Percentiles rank a stretch among this genome's conserved stretches.
Conservation (phyloP, 2,113 vertebrate genomes). For the Pteropus alecto region DNA sequence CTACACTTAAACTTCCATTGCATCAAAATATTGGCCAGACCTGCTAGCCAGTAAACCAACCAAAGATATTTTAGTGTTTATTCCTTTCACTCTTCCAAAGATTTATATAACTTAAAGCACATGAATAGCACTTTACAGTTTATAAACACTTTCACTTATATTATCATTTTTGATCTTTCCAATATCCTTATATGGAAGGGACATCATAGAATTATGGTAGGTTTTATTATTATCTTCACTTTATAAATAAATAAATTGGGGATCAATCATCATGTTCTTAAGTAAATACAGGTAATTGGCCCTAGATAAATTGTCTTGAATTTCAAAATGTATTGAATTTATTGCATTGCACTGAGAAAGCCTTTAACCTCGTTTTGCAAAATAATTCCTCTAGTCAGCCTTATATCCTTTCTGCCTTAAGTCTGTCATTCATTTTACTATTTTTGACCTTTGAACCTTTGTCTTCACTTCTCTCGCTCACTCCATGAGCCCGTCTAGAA, state of each 20-base stretch:
- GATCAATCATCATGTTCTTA: neutral
- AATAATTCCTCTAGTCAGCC: neutral
- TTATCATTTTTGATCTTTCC: neutral
- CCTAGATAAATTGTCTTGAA: neutral
- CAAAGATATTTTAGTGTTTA: neutral
- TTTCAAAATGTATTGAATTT: neutral
- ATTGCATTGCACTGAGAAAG: neutral
- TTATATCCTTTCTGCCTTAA: neutral
- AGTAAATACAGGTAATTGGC: neutral
- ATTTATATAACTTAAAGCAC: neutral
- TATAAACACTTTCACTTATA: neutral
- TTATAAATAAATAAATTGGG: neutral
- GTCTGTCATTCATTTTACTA: neutral
- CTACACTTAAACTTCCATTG: neutral
- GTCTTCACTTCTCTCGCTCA: neutral
- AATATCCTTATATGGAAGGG: neutral
- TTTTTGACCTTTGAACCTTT: neutral
- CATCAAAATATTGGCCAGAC: neutral
- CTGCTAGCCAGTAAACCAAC: neutral
- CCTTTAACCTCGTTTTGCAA: neutral
- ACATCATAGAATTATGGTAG: neutral
- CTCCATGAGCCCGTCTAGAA: neutral
- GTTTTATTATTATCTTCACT: neutral
- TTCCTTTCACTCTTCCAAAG: neutral
- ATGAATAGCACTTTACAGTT: neutral